Base-by-base conservation (phyloP, 1,140 invertebrate genomes). In the Branchinecta lindahli region DNA sequence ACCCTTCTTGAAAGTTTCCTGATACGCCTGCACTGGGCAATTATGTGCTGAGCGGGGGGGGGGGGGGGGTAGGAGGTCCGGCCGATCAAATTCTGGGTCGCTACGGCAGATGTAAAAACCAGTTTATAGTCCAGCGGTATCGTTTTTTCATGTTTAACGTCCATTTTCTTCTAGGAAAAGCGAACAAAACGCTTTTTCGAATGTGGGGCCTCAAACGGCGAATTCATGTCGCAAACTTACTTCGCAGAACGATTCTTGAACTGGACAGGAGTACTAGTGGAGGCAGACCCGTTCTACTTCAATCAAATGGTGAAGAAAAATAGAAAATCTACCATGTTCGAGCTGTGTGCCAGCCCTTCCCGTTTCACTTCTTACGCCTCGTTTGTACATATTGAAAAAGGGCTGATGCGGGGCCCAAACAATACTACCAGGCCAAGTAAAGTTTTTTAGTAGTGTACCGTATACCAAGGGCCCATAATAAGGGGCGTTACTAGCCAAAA, bases 161-260 rank as follows among this genome's bases (percentile, higher is more conserved):
- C 2, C 12, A 4, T 61, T 61, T 20, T 15, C 12, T 61, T 61
- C 1, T 4, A 61, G 52, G 52, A 61, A 20, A 61, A 61, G 2
- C 52, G 52, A 61, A 61, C 52, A 12, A 61, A 61, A 1, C 52
- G 52, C 12, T 61, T 61, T 61, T 61, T 61, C 18, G 68, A 69
- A 69, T 69, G 68, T 18, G 68, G 68, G 8, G 68, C 68, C 21
- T 69, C 68, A 9, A 47, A 69, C 33, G 68, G 68, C 3, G 68
- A 69, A 69, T 69, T 69, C 20, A n/a, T 69, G 3, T 69, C 68
- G 4, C 45, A 69, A 12, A 69, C 68, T 9, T 20, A 46, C 0
- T 69, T 46, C 46, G 47, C 47, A 21, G 68, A 69, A 47, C 44
- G 68, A 12, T 69, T 20, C 46, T 44, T 46, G 33, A 47, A 47